These are phyloP conservation scores for Phthorimaea operculella DNA, from an alignment of 1,140 invertebrate species.

Conservation along the genomic window DNA sequence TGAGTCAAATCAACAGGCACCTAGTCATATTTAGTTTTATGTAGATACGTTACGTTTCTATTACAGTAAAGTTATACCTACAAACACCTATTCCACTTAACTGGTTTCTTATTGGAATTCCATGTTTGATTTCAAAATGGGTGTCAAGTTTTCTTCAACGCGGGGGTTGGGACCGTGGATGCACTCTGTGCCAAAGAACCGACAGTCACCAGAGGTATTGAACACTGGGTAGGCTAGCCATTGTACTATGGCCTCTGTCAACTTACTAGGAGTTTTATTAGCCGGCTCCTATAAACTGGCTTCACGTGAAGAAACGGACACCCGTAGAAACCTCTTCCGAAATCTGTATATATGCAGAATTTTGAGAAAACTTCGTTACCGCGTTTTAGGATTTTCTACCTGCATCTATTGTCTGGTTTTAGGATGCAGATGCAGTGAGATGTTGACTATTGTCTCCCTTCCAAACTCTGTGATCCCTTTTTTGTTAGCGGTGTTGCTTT, in stretches of 20 bases:
- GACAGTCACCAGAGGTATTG: conserved; percentile 44
- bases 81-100: no score
- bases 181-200: conserved; percentile 53
- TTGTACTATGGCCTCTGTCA: conserved; percentile 28
- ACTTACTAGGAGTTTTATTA: no score
- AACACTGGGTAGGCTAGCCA: conserved; percentile 30
- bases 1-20: no score
- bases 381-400: conserved; percentile 45
- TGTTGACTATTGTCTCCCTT: no score
- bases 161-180: conserved; percentile 35
- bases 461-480: no score
- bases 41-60: no score
- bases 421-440: conserved; percentile 1
- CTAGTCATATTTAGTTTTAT: no score
- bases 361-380: conserved; percentile 30
- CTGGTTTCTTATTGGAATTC: background rate
- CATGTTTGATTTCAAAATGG: conserved; percentile 22
- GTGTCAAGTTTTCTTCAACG: conserved; percentile 49
- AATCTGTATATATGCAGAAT: conserved; percentile 26
- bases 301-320: conserved; percentile 56
- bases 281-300: conserved; percentile 45
- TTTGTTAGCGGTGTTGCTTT: no score
- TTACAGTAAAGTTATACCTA: no score
- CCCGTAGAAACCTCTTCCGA: conserved; percentile 10
- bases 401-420: conserved; percentile 40